Evolutionary conservation across 2,888 invertebrate genomes (phyloP), one percentile per base, ranked within the genome.

Genomic region (Uloborus plumipes): DNA sequence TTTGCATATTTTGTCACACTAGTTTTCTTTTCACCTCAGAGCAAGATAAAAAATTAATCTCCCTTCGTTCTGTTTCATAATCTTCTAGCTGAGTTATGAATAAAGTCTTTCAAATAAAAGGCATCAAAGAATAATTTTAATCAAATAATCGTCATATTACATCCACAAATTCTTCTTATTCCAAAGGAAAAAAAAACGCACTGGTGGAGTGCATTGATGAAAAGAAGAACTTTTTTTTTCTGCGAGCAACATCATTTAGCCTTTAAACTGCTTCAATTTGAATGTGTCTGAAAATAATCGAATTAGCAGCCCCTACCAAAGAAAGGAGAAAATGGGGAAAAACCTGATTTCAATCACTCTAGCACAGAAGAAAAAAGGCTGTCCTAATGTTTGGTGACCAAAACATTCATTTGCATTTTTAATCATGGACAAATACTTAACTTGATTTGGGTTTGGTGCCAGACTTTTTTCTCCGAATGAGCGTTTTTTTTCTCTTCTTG

Each of bases 381-480:
- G n/a, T 55, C 58, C 71, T 81, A 75, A 81, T 81, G 80, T 81
- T 81, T 76, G 81, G 81, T 76, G 71, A 76, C 81, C 71, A 82
- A 82, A 76, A 76, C 75, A 76, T 70, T 82, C 75, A 82, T 82
- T 82, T 82, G 81, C 81, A 82, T 82, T 82, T 82, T 82, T 82
- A 82, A 82, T 82, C 81, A 82, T 75, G 81, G 70, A 65, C 81
- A 82, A 82, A 82, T 82, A 82, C 81, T 82, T 82, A 82, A 82
- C 81, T 82, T 76, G 81, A 82, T 82, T 82, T 82, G 71, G 81
- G 72, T 79, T 79, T 78, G 77, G 76, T 49, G 49, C 70, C 74
- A 64, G 47, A 55, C 11, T 64, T 79, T 79, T 66, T 70, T 71
- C 69, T 78, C 55, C 50, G 67, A 53, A n/a, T 39, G 59, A 47